These are phyloP conservation scores for Aegotheles bennettii DNA, from an alignment of 2,113 vertebrate genomes.

Conservation along the genomic window DNA sequence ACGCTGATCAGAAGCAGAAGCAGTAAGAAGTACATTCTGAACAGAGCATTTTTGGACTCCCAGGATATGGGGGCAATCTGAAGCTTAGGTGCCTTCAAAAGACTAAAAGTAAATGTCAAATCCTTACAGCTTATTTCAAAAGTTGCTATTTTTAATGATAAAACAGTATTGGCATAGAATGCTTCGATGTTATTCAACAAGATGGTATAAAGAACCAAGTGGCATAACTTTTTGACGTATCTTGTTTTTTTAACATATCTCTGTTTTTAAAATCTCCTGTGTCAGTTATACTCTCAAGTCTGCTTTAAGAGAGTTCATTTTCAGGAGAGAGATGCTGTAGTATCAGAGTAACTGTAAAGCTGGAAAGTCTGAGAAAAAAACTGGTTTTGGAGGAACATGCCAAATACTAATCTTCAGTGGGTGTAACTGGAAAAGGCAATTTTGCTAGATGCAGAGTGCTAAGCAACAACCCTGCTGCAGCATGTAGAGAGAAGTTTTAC, in stretches of 20 bases:
- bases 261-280: background rate
- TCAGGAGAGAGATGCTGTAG: background rate
- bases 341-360: background rate
- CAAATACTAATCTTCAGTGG: background rate
- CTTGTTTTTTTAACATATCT: background rate
- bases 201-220: background rate
- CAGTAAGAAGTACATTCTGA: background rate
- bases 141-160: background rate
- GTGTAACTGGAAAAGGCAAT: background rate
- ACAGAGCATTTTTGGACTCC: background rate
- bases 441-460: background rate
- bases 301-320: background rate
- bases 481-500: constrained; percentile 7
- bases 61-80: background rate
- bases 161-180: background rate
- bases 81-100: background rate
- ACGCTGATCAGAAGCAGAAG: background rate
- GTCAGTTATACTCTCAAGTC: background rate
- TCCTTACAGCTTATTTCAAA: background rate
- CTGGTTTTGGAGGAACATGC: background rate
- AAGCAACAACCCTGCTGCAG: background rate
- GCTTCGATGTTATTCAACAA: background rate
- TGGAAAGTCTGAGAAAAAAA: background rate
- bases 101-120: background rate
- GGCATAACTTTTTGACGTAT: background rate